Percentiles rank a stretch among this genome's conserved stretches.
Conservation (phyloP, 2,113 vertebrate species). For the Myotis yumanensis region DNA sequence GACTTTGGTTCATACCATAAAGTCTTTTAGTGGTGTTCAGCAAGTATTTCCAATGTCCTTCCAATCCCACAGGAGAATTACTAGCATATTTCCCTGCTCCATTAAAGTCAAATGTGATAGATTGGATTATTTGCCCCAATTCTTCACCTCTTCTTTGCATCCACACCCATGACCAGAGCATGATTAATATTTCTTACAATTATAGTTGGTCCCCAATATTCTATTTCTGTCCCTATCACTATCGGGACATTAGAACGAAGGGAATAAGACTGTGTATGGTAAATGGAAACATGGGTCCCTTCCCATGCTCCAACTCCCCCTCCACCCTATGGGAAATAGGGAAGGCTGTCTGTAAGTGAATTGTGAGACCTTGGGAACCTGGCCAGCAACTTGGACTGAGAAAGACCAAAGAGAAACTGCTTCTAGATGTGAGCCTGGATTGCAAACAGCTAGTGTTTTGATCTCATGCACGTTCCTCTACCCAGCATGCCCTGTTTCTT, state of each 20-base stretch:
- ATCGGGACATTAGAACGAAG: background rate
- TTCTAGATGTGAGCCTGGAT: too few species aligned
- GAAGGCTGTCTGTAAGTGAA: too few species aligned
- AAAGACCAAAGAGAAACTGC: too few species aligned
- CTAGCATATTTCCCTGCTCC: background rate
- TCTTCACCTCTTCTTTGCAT: background rate
- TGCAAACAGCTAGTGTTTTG: too few species aligned
- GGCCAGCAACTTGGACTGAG: too few species aligned
- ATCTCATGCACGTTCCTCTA: too few species aligned
- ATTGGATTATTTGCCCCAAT: background rate
- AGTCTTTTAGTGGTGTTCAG: background rate
- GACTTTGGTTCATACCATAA: background rate
- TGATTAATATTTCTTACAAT: too few species aligned
- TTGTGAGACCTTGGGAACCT: too few species aligned
- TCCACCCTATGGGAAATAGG: too few species aligned
- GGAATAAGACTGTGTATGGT: background rate
- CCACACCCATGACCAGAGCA: background rate
- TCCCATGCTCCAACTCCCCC: background rate
- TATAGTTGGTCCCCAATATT: too few species aligned
- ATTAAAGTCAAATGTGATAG: background rate
- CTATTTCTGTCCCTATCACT: too few species aligned
- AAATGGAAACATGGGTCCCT: background rate
- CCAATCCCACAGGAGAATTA: background rate
- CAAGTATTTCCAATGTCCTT: background rate
- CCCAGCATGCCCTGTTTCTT: too few species aligned